Conservation (phyloP, 2,888 invertebrate genomes). For the Empis livida region DNA sequence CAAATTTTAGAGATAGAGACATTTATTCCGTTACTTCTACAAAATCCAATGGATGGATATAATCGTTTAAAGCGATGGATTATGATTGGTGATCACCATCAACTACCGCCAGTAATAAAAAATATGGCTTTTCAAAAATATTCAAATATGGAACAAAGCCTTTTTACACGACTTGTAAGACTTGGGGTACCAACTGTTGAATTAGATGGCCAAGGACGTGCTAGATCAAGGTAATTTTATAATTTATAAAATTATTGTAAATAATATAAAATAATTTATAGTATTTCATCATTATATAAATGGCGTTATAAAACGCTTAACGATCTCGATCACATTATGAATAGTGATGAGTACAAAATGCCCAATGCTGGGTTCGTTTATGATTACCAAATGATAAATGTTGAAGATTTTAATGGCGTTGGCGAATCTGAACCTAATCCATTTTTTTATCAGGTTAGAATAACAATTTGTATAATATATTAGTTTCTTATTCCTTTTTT, state of each 20-base stretch:
- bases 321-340: slow-evolving; percentile 79
- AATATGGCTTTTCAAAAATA: slow-evolving; percentile 99
- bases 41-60: slow-evolving; percentile 93
- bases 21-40: slow-evolving; percentile 94
- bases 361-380: slow-evolving; percentile 87
- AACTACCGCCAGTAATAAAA: slow-evolving; percentile 97
- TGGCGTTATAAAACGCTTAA: slow-evolving; percentile 96
- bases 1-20: slow-evolving; percentile 99
- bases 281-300: slow-evolving; percentile 86
- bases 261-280: slow-evolving; percentile 25
- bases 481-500: neutral
- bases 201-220: slow-evolving; percentile 94
- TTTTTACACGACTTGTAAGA: slow-evolving; percentile 92
- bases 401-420: slow-evolving; percentile 89
- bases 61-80: slow-evolving; percentile 97
- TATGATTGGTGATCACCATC: slow-evolving; percentile 99
- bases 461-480: neutral
- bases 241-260: neutral
- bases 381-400: slow-evolving; percentile 93
- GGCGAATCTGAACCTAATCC: slow-evolving; percentile 98
- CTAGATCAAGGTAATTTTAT: slow-evolving; percentile 45
- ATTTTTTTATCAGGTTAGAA: slow-evolving; percentile 85
- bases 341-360: slow-evolving; percentile 68
- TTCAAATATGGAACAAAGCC: slow-evolving; percentile 98
- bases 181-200: slow-evolving; percentile 96